Percentiles rank a stretch among this genome's conserved stretches.
phyloP scores from a whole-genome alignment of 2,888 invertebrate species.

The Brachyptera putata region DNA sequence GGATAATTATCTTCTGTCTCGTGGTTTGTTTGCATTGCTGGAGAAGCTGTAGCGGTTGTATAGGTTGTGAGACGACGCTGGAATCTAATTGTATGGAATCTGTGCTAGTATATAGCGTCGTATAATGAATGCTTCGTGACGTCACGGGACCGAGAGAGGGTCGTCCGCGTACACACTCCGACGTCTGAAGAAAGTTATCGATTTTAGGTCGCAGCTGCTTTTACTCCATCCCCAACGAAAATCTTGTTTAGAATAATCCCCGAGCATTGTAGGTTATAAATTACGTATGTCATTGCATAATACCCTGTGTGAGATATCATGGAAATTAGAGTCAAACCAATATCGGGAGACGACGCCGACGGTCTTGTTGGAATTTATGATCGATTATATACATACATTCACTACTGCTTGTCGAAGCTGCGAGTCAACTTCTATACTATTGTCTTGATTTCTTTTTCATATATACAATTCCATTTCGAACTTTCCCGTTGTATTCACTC shows the following conservation, averaged over 20 bases:
- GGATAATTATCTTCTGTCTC: too few species aligned
- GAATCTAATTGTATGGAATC: conserved; percentile 10
- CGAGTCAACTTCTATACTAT: too few species aligned
- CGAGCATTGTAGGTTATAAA: conserved; percentile 1
- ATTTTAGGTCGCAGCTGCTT: conserved; percentile 11
- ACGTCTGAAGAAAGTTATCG: neutral
- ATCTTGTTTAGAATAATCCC: conserved; percentile 13
- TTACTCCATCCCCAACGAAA: neutral
- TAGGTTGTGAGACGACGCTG: neutral
- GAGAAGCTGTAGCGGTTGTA: too few species aligned
- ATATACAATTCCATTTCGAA: too few species aligned
- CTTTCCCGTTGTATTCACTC: too few species aligned
- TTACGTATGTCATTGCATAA: too few species aligned
- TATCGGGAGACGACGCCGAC: neutral
- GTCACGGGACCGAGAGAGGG: neutral
- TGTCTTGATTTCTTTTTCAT: too few species aligned
- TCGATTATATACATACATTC: too few species aligned
- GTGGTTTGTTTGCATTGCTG: too few species aligned
- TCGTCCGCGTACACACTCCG: neutral
- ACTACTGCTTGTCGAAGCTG: too few species aligned
- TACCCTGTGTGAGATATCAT: neutral
- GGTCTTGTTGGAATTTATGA: neutral
- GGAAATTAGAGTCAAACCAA: neutral
- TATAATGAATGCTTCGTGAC: conserved; percentile 6
- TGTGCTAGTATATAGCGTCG: neutral